Evolutionary conservation across 2,113 vertebrate species (phyloP).

Genomic region (Gasterosteus nipponicus): DNA sequence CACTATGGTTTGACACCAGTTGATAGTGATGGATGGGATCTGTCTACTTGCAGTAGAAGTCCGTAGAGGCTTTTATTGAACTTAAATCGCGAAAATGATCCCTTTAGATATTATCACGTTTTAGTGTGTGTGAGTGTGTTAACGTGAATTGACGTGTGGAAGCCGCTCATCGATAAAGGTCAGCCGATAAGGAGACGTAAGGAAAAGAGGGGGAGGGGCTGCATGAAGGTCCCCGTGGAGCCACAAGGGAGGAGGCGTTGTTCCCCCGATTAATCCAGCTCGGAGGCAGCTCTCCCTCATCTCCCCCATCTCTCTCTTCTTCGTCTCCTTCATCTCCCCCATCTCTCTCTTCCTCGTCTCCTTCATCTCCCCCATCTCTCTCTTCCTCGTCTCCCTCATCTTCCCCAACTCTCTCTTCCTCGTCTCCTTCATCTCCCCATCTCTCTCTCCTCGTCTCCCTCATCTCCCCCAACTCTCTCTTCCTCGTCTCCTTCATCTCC

Average conservation of each 20-base stretch:
- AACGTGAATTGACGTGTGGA: slow-evolving; percentile 26
- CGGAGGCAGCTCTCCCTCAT: neutral
- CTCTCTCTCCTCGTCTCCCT: no score
- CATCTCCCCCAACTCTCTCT: no score
- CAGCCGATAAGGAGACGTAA: slow-evolving; percentile 37
- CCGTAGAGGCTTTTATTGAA: neutral
- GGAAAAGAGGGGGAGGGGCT: slow-evolving; percentile 14
- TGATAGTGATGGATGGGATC: neutral
- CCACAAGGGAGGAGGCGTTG: neutral
- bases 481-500: no score
- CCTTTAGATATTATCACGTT: neutral
- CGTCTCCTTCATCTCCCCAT: no score
- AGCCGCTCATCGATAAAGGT: slow-evolving; percentile 53
- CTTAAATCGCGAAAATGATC: neutral
- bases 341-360: no score
- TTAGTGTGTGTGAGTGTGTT: slow-evolving; percentile 8
- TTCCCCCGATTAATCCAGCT: neutral
- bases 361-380: no score
- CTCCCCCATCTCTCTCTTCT: neutral
- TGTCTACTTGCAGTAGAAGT: neutral
- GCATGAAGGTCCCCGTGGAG: no score
- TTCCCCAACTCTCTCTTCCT: no score
- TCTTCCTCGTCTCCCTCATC: no score
- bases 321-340: no score
- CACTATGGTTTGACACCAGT: neutral